Conservation (phyloP, 1,140 invertebrate genomes). For the Xylocopa sonorina region DNA sequence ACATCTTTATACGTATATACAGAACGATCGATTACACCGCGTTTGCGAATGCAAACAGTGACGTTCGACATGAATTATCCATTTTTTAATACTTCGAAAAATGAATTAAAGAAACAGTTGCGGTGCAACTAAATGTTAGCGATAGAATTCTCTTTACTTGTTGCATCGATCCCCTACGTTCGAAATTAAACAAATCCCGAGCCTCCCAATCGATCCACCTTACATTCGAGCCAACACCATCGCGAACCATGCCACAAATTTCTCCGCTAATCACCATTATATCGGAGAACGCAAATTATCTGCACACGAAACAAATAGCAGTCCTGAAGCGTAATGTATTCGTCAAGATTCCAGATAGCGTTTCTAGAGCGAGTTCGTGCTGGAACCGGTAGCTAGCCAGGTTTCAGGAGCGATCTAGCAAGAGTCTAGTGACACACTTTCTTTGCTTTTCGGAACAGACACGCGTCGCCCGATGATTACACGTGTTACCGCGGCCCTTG, state of each 20-base stretch:
- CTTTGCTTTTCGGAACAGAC: constrained; percentile 20
- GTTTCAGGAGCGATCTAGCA: not conserved
- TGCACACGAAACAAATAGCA: not conserved
- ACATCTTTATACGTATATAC: constrained; percentile 23
- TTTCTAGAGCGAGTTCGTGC: not conserved
- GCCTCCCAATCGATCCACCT: not conserved
- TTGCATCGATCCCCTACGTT: no score
- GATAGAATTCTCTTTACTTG: no score
- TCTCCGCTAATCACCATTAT: not conserved
- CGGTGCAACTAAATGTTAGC: no score
- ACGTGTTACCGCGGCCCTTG: not conserved
- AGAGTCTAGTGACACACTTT: constrained; percentile 8
- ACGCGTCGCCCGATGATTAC: constrained; percentile 30
- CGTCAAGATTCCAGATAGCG: constrained; percentile 2
- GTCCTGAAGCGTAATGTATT: not conserved
- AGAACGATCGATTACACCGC: constrained; percentile 32
- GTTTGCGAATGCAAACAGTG: constrained; percentile 7
- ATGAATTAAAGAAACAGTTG: no score
- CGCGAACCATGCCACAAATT: not conserved
- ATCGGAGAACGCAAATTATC: not conserved
- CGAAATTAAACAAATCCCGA: no score
- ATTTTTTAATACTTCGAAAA: not conserved
- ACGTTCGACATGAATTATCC: not conserved
- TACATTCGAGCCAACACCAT: no score
- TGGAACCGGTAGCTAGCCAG: not conserved